Evolutionary conservation across 2,797 vertebrate species (phyloP).

Genomic region (Lemur catta): DNA sequence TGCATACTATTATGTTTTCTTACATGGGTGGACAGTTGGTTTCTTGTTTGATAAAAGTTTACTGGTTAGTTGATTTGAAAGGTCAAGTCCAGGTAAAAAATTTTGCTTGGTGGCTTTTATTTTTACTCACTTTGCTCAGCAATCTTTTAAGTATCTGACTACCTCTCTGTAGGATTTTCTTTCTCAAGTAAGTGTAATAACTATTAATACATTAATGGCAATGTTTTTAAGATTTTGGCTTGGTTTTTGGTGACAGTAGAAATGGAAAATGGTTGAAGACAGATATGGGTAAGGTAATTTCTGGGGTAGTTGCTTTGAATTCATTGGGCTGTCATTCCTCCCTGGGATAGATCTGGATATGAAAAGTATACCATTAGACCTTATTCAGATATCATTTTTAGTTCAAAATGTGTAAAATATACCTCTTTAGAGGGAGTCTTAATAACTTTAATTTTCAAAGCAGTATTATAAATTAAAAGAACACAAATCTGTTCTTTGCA

Average conservation of each 20-base stretch:
- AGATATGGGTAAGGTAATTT: neutral
- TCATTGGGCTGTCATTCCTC: neutral
- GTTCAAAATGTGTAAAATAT: neutral
- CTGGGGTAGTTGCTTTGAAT: neutral
- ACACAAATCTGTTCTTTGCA: neutral
- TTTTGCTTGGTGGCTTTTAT: constrained; percentile 23
- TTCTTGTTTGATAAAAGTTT: constrained; percentile 33
- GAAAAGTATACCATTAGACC: neutral
- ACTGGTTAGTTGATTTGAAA: constrained; percentile 38
- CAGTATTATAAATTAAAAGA: neutral
- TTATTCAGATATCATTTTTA: neutral
- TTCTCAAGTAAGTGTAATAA: neutral
- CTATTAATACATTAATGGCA: neutral
- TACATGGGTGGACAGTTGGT: neutral
- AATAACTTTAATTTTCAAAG: neutral
- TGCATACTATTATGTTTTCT: neutral
- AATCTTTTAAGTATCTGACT: neutral
- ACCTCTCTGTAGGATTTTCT: neutral
- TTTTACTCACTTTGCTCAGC: constrained; percentile 26
- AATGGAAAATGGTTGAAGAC: constrained; percentile 28
- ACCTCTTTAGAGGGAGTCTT: neutral
- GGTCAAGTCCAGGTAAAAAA: neutral
- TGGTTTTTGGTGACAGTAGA: constrained; percentile 31
- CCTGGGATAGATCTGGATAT: neutral
- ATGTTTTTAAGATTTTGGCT: neutral